Percentiles rank a stretch among this genome's conserved stretches.
phyloP scores from a whole-genome alignment of 2,888 invertebrate genomes.

The Synergus umbraculus region DNA sequence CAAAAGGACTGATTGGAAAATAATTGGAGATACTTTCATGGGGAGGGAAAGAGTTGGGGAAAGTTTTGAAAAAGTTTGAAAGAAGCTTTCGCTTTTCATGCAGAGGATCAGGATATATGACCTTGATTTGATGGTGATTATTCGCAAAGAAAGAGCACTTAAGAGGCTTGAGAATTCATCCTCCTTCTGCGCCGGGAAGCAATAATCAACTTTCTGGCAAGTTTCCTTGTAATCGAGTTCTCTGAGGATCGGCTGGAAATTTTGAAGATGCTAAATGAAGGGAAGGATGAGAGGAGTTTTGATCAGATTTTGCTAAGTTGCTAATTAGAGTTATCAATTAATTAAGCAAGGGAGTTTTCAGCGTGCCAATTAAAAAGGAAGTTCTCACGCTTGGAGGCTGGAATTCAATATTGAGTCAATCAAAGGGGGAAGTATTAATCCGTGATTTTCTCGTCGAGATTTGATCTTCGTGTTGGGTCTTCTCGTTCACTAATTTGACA shows the following conservation, averaged over 20 bases:
- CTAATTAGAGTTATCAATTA: constrained; percentile 31
- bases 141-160: not conserved
- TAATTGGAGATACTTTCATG: not conserved
- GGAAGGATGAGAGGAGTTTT: constrained; percentile 25
- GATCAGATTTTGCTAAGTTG: not conserved
- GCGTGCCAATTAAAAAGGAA: constrained; percentile 39
- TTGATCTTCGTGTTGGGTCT: not conserved
- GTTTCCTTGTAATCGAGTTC: not conserved
- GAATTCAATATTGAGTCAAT: not conserved
- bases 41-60: not conserved
- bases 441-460: not conserved
- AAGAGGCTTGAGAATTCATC: not conserved
- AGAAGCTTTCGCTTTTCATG: constrained; percentile 6
- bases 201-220: not conserved
- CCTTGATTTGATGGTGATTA: not conserved
- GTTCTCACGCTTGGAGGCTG: not conserved
- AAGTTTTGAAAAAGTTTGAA: not conserved
- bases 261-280: constrained; percentile 30
- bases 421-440: not conserved
- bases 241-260: not conserved
- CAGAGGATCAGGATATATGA: not conserved
- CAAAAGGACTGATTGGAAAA: not conserved
- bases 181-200: not conserved
- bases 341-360: constrained; percentile 13
- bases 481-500: constrained; percentile 3